These are phyloP conservation scores for Onthophagus taurus DNA, from an alignment of 1,140 invertebrate genomes.

Conservation along the genomic window DNA sequence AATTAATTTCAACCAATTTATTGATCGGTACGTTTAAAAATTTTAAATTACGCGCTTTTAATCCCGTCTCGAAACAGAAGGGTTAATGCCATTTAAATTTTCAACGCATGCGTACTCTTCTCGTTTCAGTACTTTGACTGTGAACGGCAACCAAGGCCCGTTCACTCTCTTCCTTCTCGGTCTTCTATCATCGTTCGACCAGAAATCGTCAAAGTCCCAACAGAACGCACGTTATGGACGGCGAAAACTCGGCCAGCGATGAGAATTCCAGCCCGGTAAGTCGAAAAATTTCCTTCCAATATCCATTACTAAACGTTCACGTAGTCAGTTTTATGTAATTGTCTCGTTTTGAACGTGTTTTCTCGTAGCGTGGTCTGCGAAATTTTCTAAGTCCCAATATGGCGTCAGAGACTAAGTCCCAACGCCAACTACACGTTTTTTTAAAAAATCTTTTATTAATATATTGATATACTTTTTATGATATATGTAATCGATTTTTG, in stretches of 20 bases:
- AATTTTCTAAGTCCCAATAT: slow-evolving; percentile 81
- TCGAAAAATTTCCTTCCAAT: slow-evolving; percentile 21
- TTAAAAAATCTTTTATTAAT: background rate
- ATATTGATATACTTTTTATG: too few relatives aligned
- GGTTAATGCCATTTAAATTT: slow-evolving; percentile 19
- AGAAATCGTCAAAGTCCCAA: slow-evolving; percentile 15
- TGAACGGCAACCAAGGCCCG: too few relatives aligned
- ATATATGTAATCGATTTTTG: too few relatives aligned
- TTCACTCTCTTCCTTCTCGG: too few relatives aligned
- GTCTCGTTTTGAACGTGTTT: slow-evolving; percentile 26
- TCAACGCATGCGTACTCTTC: slow-evolving; percentile 21
- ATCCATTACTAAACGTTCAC: too few relatives aligned
- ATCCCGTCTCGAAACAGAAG: too few relatives aligned
- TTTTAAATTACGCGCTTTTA: slow-evolving; percentile 16
- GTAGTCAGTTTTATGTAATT: too few relatives aligned
- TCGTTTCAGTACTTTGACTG: slow-evolving; percentile 28
- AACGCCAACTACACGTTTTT: slow-evolving; percentile 12
- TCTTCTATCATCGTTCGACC: too few relatives aligned
- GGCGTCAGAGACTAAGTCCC: slow-evolving; percentile 66
- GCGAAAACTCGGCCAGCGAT: slow-evolving; percentile 29
- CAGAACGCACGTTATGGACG: slow-evolving; percentile 33
- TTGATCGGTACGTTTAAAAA: too few relatives aligned
- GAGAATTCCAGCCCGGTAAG: slow-evolving; percentile 30
- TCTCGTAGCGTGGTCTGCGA: slow-evolving; percentile 36
- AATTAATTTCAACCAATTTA: too few relatives aligned